A percentile compares a stretch with the other conserved stretches of the same genome.
Conservation (phyloP, 2,888 invertebrate genomes). For the Macrophya annulata region DNA sequence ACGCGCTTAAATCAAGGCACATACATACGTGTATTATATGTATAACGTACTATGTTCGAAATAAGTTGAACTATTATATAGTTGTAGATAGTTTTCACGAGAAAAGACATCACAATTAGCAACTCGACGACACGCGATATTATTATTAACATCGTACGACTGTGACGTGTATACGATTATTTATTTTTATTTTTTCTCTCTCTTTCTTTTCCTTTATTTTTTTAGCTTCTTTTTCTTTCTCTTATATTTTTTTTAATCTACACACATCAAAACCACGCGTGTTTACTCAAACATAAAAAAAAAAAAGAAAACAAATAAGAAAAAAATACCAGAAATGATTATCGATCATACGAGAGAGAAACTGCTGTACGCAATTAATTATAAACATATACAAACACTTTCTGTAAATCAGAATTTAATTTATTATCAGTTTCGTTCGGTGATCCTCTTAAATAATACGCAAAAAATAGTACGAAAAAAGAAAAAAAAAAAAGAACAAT, state of each 20-base stretch:
- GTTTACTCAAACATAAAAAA: not conserved
- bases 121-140: slow-evolving; percentile 42
- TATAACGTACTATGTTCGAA: not conserved
- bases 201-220: not conserved
- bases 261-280: slow-evolving; percentile 19
- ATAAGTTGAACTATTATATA: not conserved
- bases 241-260: not conserved
- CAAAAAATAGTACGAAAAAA: not conserved
- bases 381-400: not conserved
- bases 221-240: not conserved
- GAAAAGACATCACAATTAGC: slow-evolving; percentile 28
- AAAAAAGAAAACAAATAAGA: too few relatives aligned
- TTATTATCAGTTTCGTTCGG: not conserved
- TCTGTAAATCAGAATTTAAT: not conserved
- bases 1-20: not conserved
- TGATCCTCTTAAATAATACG: not conserved
- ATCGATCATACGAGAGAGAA: slow-evolving; percentile 12
- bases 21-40: not conserved
- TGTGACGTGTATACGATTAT: not conserved
- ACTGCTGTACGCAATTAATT: not conserved
- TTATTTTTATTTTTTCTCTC: not conserved
- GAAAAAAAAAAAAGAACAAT: too few relatives aligned
- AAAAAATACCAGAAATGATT: not conserved
- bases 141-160: slow-evolving; percentile 37
- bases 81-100: slow-evolving; percentile 11